Evolutionary conservation across 2,797 vertebrate genomes (phyloP).

Genomic region (Cossypha polioptera): DNA sequence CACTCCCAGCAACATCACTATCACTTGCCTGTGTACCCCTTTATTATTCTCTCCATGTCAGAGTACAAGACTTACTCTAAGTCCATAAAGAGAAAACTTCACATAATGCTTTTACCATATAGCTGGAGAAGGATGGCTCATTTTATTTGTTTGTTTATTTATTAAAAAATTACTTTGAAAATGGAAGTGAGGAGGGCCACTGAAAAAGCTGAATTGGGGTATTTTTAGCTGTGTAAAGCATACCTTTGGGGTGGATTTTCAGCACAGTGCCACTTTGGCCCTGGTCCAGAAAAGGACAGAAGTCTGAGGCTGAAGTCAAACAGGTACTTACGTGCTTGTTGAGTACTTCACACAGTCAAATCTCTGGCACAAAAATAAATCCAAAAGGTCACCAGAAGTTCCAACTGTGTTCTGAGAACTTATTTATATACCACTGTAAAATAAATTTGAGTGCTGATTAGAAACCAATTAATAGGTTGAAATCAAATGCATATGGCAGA

Average conservation of each 20-base stretch:
- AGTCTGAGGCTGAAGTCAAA: neutral
- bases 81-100: neutral
- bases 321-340: fast-evolving
- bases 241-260: neutral
- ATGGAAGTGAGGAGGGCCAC: neutral
- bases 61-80: neutral
- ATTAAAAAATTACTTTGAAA: neutral
- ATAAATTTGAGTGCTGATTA: neutral
- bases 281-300: neutral
- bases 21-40: too few species aligned
- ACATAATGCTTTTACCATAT: neutral
- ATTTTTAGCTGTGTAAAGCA: neutral
- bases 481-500: neutral
- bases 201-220: neutral
- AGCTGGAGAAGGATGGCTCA: neutral
- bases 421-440: neutral
- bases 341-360: neutral
- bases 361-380: neutral
- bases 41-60: neutral
- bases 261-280: neutral
- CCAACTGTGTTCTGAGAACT: neutral
- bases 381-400: neutral
- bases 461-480: neutral
- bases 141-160: neutral
- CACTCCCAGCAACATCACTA: neutral